Base-by-base conservation (phyloP, 2,888 invertebrate genomes). In the Phortica okadai region DNA sequence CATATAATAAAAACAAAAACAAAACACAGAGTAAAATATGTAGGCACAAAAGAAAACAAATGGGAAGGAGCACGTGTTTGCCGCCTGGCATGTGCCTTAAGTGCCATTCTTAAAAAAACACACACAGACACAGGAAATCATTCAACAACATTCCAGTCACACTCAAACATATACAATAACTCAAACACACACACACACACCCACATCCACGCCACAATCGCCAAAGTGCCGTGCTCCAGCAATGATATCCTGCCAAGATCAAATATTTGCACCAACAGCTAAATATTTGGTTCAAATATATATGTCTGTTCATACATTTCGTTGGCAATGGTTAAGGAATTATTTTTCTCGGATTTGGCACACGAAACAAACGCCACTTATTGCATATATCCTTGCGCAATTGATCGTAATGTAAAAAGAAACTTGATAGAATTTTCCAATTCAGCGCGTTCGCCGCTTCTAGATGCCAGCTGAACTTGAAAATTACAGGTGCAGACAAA, bases 151-250 rank as follows among this genome's bases (percentile, higher is more conserved):
- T 33, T 5, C 33, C 33, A 33, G 33, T 33, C 33, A 33, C 10
- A 54, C 10, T n/a, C 54, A 54, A 2, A n/a, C 54, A 54, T 54
- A 54, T 54, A 54, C 54, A 14, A 10, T 6, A 54, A 1, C 11
- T 6, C 54, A 54, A 14, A n/a, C 10, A n/a, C 54, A 21, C 21
- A n/a, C 10, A n/a, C 54, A 21, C 21, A 54, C 54, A 54, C 54
- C 11, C n/a, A 14, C 10, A n/a, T n/a, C 10, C 3, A 54, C 54
- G n/a, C n/a, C 54, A 42, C 75, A 77, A 78, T 81, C 77, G 21
- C 54, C 56, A 56, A 56, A 56, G n/a, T 56, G 56, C n/a, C 56
- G 7, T n/a, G 16, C 56, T 56, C n/a, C 11, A 56, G n/a, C 16
- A 16, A 6, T 14, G 56, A 2, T 33, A 33, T n/a, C n/a, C 56